Evolutionary conservation across 2,888 invertebrate species (phyloP).

Genomic region (Chymomyza caudatula): DNA sequence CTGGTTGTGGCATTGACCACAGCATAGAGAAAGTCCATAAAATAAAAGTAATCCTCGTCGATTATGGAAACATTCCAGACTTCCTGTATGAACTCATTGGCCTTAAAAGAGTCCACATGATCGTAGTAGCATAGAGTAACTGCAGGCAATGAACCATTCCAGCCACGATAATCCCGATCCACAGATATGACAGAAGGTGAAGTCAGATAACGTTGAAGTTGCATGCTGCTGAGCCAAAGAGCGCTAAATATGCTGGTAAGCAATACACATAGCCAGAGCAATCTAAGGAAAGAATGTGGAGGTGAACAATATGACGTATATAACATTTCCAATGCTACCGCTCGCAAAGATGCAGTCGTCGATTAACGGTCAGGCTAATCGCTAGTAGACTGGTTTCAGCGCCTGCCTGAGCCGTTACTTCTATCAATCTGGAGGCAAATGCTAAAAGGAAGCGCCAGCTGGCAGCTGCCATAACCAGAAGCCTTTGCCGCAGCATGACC

Average conservation of each 20-base stretch:
- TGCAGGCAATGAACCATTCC: conserved; percentile 76
- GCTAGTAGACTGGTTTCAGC: conserved; percentile 68
- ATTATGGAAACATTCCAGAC: conserved; percentile 77
- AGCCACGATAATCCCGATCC: conserved; percentile 76
- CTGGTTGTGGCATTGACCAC: conserved; percentile 79
- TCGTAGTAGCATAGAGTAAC: conserved; percentile 76
- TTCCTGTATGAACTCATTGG: conserved; percentile 69
- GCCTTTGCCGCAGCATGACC: neutral
- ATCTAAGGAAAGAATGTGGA: conserved; percentile 27
- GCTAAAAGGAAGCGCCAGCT: neutral
- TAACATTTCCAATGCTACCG: conserved; percentile 37
- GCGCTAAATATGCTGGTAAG: conserved; percentile 58
- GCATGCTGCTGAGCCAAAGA: conserved; percentile 56
- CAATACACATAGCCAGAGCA: conserved; percentile 66
- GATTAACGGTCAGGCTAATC: conserved; percentile 59
- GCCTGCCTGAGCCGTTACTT: conserved; percentile 55
- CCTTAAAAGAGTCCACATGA: conserved; percentile 71
- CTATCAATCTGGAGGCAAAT: conserved; percentile 17
- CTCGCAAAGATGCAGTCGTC: conserved; percentile 58
- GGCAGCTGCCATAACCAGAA: neutral
- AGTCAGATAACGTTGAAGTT: conserved; percentile 63
- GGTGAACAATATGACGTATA: neutral
- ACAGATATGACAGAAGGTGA: conserved; percentile 76
- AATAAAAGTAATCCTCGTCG: conserved; percentile 78
- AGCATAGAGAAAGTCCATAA: conserved; percentile 78